Evolutionary conservation across 2,797 vertebrate species (phyloP), one percentile per base, ranked within the genome.

Genomic region (Sphenopsis melanotis): DNA sequence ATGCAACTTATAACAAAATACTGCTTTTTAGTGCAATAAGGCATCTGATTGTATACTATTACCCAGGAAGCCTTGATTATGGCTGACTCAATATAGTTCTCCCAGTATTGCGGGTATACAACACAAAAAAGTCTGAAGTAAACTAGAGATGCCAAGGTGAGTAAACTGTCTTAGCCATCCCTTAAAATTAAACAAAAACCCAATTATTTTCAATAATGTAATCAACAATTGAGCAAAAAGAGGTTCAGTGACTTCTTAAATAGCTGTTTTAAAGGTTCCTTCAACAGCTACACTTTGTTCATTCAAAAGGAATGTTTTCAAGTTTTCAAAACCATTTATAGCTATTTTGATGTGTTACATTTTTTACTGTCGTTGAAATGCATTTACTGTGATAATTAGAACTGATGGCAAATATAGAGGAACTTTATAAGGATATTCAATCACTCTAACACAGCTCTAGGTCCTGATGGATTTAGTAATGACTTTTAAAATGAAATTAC

Each of bases 401-500:
- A 96, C 82, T 83, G 71, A 89, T 79, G 77, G 88, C 80, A 92
- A 97, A 95, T 94, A 81, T 18, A 89, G 42, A 74, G 55, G 79
- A 96, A 89, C 46, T 95, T 95, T 96, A 89, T 95, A 97, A 95
- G 74, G 87, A 55, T 84, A 87, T 93, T 97, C 95, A 96, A 97
- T 98, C 97, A 96, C 93, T 92, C 55, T 83, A 94, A 95, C 44
- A 39, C 44, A 70, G 39, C 65, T 91, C 61, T 77, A 89, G 24
- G 66, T 92, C 89, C 82, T 96, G 91, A 94, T 91, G 90, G 92
- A 95, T 96, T 96, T 95, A 83, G 65, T 96, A 97, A 97, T 96
- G 94, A 96, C 86, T 91, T 95, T 65, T 92, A 91, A 95, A 92
- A 83, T 89, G 53, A 97, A 87, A 97, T 96, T 89, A 72, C 57